These are phyloP conservation scores for Aphodius sticticus DNA, from an alignment of 2,888 invertebrate genomes.

Conservation along the genomic window DNA sequence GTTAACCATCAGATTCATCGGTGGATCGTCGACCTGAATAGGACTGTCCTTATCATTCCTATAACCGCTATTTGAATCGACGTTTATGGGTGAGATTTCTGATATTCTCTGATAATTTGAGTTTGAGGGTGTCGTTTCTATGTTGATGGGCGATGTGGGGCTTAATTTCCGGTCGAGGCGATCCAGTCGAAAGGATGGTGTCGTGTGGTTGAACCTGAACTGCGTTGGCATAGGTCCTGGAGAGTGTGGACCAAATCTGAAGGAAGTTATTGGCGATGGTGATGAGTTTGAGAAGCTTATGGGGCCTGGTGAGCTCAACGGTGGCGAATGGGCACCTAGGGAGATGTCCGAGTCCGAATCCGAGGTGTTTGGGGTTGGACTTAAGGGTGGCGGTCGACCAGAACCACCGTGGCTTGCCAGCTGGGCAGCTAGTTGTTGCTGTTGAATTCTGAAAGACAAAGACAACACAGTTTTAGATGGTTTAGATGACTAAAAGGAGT, in stretches of 20 bases:
- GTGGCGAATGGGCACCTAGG: constrained; percentile 58
- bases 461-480: neutral
- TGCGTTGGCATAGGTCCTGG: constrained; percentile 61
- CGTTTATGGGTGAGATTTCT: constrained; percentile 41
- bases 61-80: constrained; percentile 46
- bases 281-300: constrained; percentile 51
- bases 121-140: constrained; percentile 38
- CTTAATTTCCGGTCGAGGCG: constrained; percentile 47
- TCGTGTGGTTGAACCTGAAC: constrained; percentile 56
- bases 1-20: constrained; percentile 56
- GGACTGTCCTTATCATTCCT: constrained; percentile 49
- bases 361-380: constrained; percentile 57
- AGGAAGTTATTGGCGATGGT: constrained; percentile 54
- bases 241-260: constrained; percentile 60
- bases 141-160: constrained; percentile 51
- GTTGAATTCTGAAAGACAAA: constrained; percentile 59
- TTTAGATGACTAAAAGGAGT: neutral
- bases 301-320: constrained; percentile 56
- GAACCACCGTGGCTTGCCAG: constrained; percentile 55
- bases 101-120: neutral
- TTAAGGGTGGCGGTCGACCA: constrained; percentile 53
- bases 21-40: constrained; percentile 51
- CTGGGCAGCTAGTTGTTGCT: constrained; percentile 59
- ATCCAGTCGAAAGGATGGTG: constrained; percentile 46
- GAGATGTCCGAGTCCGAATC: constrained; percentile 62